Conservation (phyloP, 2,113 vertebrate species). For the Macaca mulatta region DNA sequence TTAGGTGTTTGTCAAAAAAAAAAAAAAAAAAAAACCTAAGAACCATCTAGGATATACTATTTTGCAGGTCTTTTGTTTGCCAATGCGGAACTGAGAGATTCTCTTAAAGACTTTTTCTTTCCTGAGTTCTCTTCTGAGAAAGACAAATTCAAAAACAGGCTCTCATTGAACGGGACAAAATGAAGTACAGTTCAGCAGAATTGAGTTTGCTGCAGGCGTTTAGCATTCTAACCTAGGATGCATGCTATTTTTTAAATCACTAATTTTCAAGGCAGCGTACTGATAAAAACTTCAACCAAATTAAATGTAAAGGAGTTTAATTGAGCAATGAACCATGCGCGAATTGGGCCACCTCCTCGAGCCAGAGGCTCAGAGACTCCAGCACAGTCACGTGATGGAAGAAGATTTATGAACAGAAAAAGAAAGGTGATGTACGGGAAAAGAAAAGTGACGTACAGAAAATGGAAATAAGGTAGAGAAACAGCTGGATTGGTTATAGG, state of each 20-base stretch:
- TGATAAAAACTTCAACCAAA: too few relatives aligned
- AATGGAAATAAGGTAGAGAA: too few relatives aligned
- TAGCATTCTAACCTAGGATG: background rate
- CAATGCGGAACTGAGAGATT: background rate
- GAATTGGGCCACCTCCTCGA: too few relatives aligned
- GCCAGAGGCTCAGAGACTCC: too few relatives aligned
- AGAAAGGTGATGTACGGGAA: too few relatives aligned
- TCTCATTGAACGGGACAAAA: background rate
- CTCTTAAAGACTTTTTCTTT: background rate
- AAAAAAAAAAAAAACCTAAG: background rate
- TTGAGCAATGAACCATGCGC: too few relatives aligned
- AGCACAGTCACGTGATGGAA: too few relatives aligned
- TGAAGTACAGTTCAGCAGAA: background rate
- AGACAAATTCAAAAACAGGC: background rate
- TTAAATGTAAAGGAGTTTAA: too few relatives aligned
- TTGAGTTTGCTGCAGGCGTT: background rate
- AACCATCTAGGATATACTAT: too few relatives aligned
- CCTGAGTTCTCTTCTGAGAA: background rate
- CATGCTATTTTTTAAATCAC: background rate
- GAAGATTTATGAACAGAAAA: too few relatives aligned
- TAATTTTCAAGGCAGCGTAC: background rate
- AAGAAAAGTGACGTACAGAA: too few relatives aligned
- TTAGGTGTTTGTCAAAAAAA: background rate
- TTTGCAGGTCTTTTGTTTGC: background rate
- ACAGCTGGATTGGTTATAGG: too few relatives aligned